These are phyloP conservation scores for Carpatolechia fugitivella DNA, from an alignment of 2,888 invertebrate genomes.

Conservation along the genomic window DNA sequence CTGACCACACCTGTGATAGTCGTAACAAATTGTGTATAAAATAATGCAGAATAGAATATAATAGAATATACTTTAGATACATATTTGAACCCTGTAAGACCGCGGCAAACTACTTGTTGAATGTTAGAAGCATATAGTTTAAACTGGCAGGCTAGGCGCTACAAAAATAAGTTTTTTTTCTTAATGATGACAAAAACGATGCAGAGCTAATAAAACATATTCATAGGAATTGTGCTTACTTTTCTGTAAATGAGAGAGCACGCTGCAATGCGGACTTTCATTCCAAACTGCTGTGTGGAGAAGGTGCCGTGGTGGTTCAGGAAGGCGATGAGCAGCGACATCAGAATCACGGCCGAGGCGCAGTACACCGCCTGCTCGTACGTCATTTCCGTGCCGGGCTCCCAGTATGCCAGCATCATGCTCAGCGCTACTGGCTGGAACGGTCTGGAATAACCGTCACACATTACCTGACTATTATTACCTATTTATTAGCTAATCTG, in stretches of 20 bases:
- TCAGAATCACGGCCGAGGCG: conserved; percentile 77
- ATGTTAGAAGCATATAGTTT: no score
- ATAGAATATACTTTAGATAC: background rate
- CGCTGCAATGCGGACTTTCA: conserved; percentile 89
- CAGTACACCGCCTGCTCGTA: conserved; percentile 81
- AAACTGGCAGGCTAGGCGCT: no score
- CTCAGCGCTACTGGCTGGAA: conserved; percentile 84
- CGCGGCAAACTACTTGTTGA: no score
- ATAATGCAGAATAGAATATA: no score
- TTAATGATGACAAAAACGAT: no score
- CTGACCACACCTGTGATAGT: no score
- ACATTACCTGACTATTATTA: background rate
- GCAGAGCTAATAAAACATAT: no score
- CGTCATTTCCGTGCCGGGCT: conserved; percentile 66
- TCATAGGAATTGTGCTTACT: conserved; percentile 81
- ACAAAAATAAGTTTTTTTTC: no score
- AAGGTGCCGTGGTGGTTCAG: conserved; percentile 83
- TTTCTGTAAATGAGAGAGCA: conserved; percentile 93
- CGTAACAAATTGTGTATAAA: no score
- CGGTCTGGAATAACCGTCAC: conserved; percentile 62
- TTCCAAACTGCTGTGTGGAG: conserved; percentile 86
- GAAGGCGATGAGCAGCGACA: conserved; percentile 78
- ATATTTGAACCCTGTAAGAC: no score
- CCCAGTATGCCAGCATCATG: conserved; percentile 83
- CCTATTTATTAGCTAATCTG: background rate